A percentile compares a stretch with the other conserved stretches of the same genome.
Evolutionary conservation across 1,140 invertebrate genomes (phyloP).

Genomic region (Drosophila repletoides): DNA sequence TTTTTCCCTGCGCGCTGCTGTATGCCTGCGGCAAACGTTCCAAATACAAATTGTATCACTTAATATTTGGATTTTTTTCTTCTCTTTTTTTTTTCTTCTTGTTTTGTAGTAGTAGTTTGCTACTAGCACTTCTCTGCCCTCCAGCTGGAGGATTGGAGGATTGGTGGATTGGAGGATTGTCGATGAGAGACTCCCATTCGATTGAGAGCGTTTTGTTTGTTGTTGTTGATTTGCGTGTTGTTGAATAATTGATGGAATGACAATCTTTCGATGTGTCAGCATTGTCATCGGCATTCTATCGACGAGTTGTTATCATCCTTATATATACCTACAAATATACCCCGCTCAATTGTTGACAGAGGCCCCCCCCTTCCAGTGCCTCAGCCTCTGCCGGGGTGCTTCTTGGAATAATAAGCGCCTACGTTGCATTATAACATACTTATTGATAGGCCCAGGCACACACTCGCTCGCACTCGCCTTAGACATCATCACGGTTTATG

Average conservation of each 20-base stretch:
- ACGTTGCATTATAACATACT: conserved; percentile 54
- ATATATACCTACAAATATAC: conserved; percentile 24
- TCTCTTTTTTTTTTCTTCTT: not conserved
- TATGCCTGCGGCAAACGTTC: conserved; percentile 62
- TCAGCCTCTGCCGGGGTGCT: conserved; percentile 4
- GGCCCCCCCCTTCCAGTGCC: too few species aligned
- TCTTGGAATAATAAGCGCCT: conserved; percentile 66
- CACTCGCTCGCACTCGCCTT: conserved; percentile 8
- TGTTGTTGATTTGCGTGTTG: conserved; percentile 38
- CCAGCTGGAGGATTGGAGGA: too few species aligned
- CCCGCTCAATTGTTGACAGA: conserved; percentile 48
- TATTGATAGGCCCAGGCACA: conserved; percentile 2
- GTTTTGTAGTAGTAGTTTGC: conserved; percentile 9
- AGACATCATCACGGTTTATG: conserved; percentile 29
- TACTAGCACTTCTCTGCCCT: not conserved
- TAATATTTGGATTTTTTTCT: conserved; percentile 47
- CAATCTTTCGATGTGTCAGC: conserved; percentile 77
- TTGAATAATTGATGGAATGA: conserved; percentile 76
- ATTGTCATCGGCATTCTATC: conserved; percentile 55
- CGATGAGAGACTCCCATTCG: conserved; percentile 34
- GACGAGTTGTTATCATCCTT: conserved; percentile 62
- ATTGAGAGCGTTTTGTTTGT: conserved; percentile 46
- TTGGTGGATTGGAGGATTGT: too few species aligned
- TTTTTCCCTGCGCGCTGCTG: conserved; percentile 27
- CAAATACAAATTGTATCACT: conserved; percentile 70